Evolutionary conservation across 2,888 invertebrate species (phyloP).

Genomic region (Clistopyga incitator): DNA sequence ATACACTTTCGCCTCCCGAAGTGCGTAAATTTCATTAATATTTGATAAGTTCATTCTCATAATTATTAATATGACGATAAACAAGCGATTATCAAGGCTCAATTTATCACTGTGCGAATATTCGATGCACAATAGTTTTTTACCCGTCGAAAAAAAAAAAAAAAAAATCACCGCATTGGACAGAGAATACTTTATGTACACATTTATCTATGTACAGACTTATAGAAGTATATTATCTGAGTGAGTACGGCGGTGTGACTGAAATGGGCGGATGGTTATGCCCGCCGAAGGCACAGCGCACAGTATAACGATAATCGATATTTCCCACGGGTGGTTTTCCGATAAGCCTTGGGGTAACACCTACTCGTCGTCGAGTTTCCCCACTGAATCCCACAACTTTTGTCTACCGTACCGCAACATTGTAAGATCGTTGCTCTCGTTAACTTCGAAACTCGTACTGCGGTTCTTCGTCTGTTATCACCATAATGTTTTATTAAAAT

Average conservation of each 20-base stretch:
- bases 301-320: constrained; percentile 66
- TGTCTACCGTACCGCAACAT: constrained; percentile 54
- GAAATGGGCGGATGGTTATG: constrained; percentile 56
- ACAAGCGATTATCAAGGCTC: neutral
- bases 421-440: constrained; percentile 53
- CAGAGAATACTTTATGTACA: neutral
- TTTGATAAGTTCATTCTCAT: constrained; percentile 21
- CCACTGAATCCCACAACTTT: constrained; percentile 56
- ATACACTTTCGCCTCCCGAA: neutral
- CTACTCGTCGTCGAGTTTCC: constrained; percentile 52
- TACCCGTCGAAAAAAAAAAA: no score
- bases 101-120: neutral
- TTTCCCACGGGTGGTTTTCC: constrained; percentile 68
- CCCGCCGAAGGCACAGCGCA: constrained; percentile 49
- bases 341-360: constrained; percentile 66
- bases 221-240: constrained; percentile 50
- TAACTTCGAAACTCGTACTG: constrained; percentile 36
- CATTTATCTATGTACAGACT: constrained; percentile 24
- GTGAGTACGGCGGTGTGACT: constrained; percentile 46
- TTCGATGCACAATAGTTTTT: no score
- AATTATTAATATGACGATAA: neutral
- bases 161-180: neutral
- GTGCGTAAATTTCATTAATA: constrained; percentile 45
- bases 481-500: neutral
- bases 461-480: constrained; percentile 24